Conservation (phyloP, 2,888 invertebrate species). For the Eulithis prunata region DNA sequence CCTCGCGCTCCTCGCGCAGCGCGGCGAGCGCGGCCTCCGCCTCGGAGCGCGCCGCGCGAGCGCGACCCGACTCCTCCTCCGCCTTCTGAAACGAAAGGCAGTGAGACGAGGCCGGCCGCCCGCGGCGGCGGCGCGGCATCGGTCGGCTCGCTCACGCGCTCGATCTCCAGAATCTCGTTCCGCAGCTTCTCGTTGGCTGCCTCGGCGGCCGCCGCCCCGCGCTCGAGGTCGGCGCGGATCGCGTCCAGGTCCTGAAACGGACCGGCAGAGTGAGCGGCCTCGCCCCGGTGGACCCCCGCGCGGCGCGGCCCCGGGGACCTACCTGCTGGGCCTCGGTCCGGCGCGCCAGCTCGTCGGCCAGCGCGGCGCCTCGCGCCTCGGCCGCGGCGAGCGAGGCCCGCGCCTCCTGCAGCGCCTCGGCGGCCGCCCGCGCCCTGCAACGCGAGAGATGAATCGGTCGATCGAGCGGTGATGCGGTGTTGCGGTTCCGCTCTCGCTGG, state of each 20-base stretch:
- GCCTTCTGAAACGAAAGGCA: constrained; percentile 8
- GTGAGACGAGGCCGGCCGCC: not conserved
- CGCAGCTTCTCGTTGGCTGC: constrained; percentile 13
- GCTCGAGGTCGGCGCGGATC: constrained; percentile 14
- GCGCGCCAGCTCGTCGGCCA: not conserved
- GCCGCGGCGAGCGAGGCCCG: constrained; percentile 14
- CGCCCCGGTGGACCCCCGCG: not conserved
- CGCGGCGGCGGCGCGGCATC: not conserved
- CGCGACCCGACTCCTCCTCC: not conserved
- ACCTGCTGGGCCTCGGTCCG: not conserved
- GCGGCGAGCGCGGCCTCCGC: constrained; percentile 23
- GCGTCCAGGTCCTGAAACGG: constrained; percentile 23
- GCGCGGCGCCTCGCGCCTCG: not conserved
- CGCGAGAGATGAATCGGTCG: not conserved
- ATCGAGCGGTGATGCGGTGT: not conserved
- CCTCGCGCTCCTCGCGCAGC: constrained; percentile 45
- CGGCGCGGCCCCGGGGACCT: not conserved
- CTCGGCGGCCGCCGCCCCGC: not conserved
- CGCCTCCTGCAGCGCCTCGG: constrained; percentile 37
- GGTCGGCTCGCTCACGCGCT: constrained; percentile 6
- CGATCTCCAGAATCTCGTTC: constrained; percentile 8
- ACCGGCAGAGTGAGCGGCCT: not conserved
- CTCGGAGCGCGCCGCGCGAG: not conserved
- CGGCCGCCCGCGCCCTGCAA: constrained; percentile 40
- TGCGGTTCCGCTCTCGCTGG: constrained; percentile 14